Conservation (phyloP, 2,797 vertebrate genomes). For the Holocentrus rufus region DNA sequence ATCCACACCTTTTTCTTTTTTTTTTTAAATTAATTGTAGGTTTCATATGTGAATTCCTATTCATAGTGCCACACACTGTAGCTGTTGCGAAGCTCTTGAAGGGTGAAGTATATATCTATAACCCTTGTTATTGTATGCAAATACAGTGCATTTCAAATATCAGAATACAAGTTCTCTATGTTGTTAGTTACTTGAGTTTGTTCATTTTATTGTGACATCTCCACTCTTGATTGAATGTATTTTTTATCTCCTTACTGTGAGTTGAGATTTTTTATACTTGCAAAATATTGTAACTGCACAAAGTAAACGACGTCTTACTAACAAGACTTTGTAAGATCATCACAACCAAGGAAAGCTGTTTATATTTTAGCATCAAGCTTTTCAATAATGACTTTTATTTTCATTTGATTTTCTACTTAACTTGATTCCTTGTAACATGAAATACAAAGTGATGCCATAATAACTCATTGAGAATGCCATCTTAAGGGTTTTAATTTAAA, state of each 20-base stretch:
- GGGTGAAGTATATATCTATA: background rate
- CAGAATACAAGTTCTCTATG: background rate
- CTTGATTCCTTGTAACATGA: conserved; percentile 10
- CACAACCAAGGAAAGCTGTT: conserved; percentile 15
- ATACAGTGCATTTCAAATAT: background rate
- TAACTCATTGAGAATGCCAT: conserved; percentile 22
- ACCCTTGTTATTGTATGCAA: background rate
- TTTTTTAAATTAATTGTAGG: background rate
- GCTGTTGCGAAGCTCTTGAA: background rate
- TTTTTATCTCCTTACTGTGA: background rate
- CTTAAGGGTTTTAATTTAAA: background rate
- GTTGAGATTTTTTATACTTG: conserved; percentile 18
- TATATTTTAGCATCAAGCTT: conserved; percentile 29
- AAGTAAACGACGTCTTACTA: background rate
- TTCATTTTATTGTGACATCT: conserved; percentile 8
- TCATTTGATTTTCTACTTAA: conserved; percentile 9
- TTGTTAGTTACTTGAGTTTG: too few species aligned
- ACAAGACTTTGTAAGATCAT: conserved; percentile 1
- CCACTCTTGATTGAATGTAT: conserved; percentile 16
- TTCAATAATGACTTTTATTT: background rate
- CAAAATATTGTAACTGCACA: conserved; percentile 20
- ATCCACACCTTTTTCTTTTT: background rate
- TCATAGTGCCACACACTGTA: background rate
- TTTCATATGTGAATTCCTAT: background rate
- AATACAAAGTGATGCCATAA: conserved; percentile 33